A percentile compares a stretch with the other conserved stretches of the same genome.
phyloP scores from a whole-genome alignment of 2,113 vertebrate genomes.

The Rissa tridactyla region DNA sequence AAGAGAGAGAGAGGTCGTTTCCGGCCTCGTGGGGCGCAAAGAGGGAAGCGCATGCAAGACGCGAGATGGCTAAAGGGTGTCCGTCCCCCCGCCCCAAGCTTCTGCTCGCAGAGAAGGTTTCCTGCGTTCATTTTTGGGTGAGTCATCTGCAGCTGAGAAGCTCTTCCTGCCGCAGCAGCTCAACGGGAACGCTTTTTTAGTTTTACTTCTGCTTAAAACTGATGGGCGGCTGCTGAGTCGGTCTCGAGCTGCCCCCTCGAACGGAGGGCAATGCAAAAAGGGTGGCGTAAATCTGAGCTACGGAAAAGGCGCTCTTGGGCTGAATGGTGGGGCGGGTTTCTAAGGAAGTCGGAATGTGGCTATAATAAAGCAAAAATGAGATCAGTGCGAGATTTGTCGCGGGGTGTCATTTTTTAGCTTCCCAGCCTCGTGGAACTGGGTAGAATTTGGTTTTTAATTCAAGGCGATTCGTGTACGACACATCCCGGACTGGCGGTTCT shows the following conservation, averaged over 20 bases:
- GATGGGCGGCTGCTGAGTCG: not conserved
- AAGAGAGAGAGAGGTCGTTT: not conserved
- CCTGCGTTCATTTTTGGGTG: not conserved
- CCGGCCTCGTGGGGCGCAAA: not conserved
- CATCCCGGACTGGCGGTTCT: not conserved
- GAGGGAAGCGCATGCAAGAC: not conserved
- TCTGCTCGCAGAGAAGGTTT: not conserved
- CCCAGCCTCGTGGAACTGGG: not conserved
- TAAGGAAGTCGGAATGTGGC: not conserved
- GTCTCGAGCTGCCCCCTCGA: rapidly evolving
- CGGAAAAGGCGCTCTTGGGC: not conserved
- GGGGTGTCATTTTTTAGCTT: not conserved
- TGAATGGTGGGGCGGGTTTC: not conserved
- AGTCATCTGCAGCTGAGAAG: not conserved
- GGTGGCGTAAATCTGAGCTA: not conserved
- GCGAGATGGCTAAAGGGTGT: not conserved
- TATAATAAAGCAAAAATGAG: not conserved
- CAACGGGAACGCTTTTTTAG: not conserved
- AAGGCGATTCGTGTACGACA: rapidly evolving
- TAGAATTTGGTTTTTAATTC: not conserved
- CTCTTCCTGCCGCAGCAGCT: not conserved
- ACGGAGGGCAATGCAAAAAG: rapidly evolving
- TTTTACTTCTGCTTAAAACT: not conserved
- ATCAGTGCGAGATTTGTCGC: not conserved
- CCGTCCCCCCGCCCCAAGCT: not conserved